Conservation (phyloP, 2,888 invertebrate genomes). For the Xylophagus ater region DNA sequence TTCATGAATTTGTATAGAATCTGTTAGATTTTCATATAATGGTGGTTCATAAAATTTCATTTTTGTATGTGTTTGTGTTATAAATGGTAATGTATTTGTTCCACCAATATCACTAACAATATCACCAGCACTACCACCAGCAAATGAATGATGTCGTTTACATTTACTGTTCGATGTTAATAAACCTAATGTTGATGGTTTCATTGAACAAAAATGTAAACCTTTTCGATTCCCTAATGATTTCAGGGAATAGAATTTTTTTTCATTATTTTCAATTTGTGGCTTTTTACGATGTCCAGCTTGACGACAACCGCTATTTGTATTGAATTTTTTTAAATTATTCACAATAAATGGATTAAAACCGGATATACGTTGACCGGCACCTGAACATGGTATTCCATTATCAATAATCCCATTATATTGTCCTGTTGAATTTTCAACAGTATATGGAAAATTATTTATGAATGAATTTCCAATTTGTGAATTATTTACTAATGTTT, state of each 20-base stretch:
- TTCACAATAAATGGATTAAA: conserved; percentile 35
- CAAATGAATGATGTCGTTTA: conserved; percentile 38
- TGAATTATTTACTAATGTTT: background rate
- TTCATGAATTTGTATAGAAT: conserved; percentile 55
- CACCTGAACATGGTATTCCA: too few relatives aligned
- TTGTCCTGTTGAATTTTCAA: conserved; percentile 21
- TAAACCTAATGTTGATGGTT: conserved; percentile 10
- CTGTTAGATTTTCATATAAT: conserved; percentile 52
- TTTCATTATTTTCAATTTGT: conserved; percentile 7
- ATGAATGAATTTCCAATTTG: conserved; percentile 22
- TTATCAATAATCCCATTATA: too few relatives aligned
- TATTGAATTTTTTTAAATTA: conserved; percentile 29
- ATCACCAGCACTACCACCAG: conserved; percentile 36
- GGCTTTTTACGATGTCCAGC: conserved; percentile 14
- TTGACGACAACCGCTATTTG: conserved; percentile 12
- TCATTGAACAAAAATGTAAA: conserved; percentile 20
- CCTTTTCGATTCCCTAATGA: conserved; percentile 19
- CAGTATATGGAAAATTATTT: conserved; percentile 31
- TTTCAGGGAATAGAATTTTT: conserved; percentile 35
- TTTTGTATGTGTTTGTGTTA: conserved; percentile 17
- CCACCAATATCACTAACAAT: conserved; percentile 11
- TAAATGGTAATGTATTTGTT: conserved; percentile 11
- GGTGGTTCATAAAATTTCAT: conserved; percentile 36
- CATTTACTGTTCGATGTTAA: conserved; percentile 26
- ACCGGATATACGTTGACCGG: too few relatives aligned